Evolutionary conservation across 2,888 invertebrate species (phyloP).

Genomic region (Patella depressa): DNA sequence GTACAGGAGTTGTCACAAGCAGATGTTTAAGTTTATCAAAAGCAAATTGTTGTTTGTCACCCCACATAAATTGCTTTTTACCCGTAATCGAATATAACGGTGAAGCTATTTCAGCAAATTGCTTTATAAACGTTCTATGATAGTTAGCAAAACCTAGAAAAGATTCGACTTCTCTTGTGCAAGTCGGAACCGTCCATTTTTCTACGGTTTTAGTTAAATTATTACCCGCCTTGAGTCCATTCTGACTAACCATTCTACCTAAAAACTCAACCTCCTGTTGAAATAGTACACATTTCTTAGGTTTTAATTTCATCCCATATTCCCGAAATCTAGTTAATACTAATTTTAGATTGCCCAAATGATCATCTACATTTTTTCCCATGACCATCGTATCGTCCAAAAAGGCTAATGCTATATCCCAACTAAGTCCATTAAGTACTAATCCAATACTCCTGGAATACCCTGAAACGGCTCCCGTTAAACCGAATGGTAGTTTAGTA

Average conservation of each 20-base stretch:
- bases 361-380: slow-evolving; percentile 9
- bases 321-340: not conserved
- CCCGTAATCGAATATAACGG: slow-evolving; percentile 29
- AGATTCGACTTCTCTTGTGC: no score
- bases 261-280: not conserved
- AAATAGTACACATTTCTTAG: not conserved
- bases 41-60: slow-evolving; percentile 14
- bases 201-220: no score
- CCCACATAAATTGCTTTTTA: slow-evolving; percentile 30
- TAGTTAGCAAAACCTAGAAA: not conserved
- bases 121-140: not conserved
- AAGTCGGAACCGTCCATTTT: no score
- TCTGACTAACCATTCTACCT: slow-evolving; percentile 8
- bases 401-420: slow-evolving; percentile 14
- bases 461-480: no score
- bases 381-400: slow-evolving; percentile 15
- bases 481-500: not conserved
- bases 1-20: slow-evolving; percentile 21
- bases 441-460: not conserved
- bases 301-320: not conserved
- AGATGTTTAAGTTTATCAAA: slow-evolving; percentile 16
- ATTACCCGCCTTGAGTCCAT: not conserved
- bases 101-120: slow-evolving; percentile 13
- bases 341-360: slow-evolving; percentile 12
- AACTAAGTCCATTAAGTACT: not conserved